phyloP scores from a whole-genome alignment of 2,797 vertebrate species.

The Sebastes oblongus region DNA sequence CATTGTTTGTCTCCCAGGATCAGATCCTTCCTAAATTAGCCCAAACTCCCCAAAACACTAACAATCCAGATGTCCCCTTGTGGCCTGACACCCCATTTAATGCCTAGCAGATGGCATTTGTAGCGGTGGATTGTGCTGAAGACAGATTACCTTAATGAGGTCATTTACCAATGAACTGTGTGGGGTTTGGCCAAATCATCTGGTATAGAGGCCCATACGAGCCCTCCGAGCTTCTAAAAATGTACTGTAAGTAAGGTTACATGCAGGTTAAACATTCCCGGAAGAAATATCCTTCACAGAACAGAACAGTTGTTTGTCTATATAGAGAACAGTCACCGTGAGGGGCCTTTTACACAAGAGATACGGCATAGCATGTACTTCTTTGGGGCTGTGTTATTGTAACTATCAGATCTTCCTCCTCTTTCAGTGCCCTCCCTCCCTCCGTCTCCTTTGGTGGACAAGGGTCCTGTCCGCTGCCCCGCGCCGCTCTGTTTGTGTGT shows the following conservation, averaged over 20 bases:
- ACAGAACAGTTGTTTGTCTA: conserved; percentile 9
- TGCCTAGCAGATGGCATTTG: conserved; percentile 64
- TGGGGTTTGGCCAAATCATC: conserved; percentile 38
- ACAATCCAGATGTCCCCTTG: conserved; percentile 60
- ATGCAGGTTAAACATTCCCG: conserved; percentile 26
- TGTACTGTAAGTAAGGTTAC: conserved; percentile 24
- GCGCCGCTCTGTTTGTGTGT: conserved; percentile 78
- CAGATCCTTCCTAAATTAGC: conserved; percentile 29
- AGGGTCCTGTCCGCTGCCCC: conserved; percentile 67
- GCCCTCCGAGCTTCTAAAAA: conserved; percentile 15
- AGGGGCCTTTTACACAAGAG: conserved; percentile 32
- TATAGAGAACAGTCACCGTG: conserved; percentile 3
- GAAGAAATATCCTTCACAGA: conserved; percentile 6
- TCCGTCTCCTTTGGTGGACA: conserved; percentile 47
- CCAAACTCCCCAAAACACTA: conserved; percentile 29
- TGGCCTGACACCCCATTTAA: conserved; percentile 61
- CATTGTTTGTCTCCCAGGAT: conserved; percentile 40
- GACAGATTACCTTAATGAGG: conserved; percentile 70
- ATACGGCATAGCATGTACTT: conserved; percentile 38
- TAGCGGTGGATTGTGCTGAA: conserved; percentile 50
- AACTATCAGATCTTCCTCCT: conserved; percentile 52
- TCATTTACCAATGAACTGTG: conserved; percentile 64
- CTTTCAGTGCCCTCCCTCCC: conserved; percentile 34
- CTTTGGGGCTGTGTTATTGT: conserved; percentile 67
- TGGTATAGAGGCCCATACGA: conserved; percentile 21